Evolutionary conservation across 2,113 vertebrate genomes (phyloP).

Genomic region (Otocyon megalotis): DNA sequence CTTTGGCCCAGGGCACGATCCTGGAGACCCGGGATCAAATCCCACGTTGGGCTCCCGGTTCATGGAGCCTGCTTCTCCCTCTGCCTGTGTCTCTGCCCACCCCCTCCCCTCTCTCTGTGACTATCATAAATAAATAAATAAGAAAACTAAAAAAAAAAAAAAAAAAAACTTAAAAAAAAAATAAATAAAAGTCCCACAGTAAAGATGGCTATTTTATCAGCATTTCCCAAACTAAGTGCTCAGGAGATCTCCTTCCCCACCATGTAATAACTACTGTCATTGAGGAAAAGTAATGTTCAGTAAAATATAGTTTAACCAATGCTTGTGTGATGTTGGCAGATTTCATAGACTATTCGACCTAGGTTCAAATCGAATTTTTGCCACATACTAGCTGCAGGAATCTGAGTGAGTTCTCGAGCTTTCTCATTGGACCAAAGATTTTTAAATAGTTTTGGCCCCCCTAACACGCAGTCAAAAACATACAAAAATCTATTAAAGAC

Average conservation of each 20-base stretch:
- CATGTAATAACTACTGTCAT: not conserved
- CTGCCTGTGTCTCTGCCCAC: no score
- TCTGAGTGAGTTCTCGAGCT: not conserved
- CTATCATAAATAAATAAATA: no score
- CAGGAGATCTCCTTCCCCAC: not conserved
- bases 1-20: no score
- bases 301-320: not conserved
- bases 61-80: no score
- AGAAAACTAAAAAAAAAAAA: no score
- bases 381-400: not conserved
- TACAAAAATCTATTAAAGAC: not conserved
- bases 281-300: not conserved
- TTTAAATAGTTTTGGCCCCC: not conserved
- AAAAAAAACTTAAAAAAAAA: no score
- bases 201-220: not conserved
- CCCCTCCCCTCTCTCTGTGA: no score
- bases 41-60: no score
- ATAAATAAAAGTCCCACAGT: not conserved
- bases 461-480: not conserved
- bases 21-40: no score
- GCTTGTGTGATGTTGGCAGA: not conserved
- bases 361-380: not conserved
- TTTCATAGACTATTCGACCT: not conserved
- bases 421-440: not conserved
- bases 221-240: not conserved